phyloP scores from a whole-genome alignment of 2,113 vertebrate species.

The Zosterops hypoxanthus region DNA sequence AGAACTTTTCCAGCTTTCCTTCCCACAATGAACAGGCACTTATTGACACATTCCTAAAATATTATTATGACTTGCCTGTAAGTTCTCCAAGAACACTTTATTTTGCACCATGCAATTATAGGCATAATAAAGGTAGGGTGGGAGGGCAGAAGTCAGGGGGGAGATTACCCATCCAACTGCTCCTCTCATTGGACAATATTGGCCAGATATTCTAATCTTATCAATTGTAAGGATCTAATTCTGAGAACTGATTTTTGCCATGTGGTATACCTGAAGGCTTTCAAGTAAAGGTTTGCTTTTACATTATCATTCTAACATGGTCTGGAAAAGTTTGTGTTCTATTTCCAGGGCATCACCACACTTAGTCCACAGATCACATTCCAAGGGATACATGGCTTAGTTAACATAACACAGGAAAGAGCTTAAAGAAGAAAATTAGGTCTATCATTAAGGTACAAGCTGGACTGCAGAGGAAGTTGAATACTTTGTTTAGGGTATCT shows the following conservation, averaged over 20 bases:
- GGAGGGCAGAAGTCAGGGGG: background rate
- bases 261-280: background rate
- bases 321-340: background rate
- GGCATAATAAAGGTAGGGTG: background rate
- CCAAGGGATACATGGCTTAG: background rate
- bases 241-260: fast-evolving
- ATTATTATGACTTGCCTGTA: no score
- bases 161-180: background rate
- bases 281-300: background rate
- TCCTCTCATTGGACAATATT: background rate
- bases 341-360: background rate
- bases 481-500: background rate
- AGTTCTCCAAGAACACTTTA: background rate
- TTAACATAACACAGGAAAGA: background rate
- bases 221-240: background rate
- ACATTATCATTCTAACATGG: background rate
- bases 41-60: background rate
- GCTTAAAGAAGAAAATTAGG: background rate
- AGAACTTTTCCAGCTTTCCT: background rate
- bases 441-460: background rate
- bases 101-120: fast-evolving
- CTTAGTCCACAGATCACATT: background rate
- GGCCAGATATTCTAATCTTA: background rate
- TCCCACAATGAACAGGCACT: background rate
- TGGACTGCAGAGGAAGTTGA: background rate